Evolutionary conservation across 2,888 invertebrate species (phyloP).

Genomic region (Drosophila paramelanica): DNA sequence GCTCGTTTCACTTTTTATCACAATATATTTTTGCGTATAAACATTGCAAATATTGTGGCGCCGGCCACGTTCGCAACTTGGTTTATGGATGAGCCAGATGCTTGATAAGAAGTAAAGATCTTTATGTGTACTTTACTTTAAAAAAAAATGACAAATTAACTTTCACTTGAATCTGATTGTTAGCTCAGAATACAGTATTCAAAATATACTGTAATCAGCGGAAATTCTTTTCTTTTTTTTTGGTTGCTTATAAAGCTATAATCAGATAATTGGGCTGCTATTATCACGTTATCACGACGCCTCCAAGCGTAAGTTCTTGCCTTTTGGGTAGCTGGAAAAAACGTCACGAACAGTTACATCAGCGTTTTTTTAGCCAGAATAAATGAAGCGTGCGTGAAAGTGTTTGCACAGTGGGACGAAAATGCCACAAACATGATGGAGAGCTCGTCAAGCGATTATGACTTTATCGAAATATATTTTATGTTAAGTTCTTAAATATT

Average conservation of each 20-base stretch:
- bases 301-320: slow-evolving; percentile 23
- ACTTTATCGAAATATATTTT: slow-evolving; percentile 6
- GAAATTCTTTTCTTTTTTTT: slow-evolving; percentile 1
- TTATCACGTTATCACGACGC: slow-evolving; percentile 50
- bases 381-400: slow-evolving; percentile 49
- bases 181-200: not conserved
- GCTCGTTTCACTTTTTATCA: not conserved
- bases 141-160: slow-evolving; percentile 17
- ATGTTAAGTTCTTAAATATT: not conserved
- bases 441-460: not conserved
- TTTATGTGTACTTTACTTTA: not conserved
- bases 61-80: slow-evolving; percentile 34
- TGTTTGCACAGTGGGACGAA: slow-evolving; percentile 50
- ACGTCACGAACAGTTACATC: slow-evolving; percentile 61
- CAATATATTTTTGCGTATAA: slow-evolving; percentile 14
- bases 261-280: slow-evolving; percentile 43
- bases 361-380: slow-evolving; percentile 31
- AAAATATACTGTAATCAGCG: slow-evolving; percentile 42
- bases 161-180: slow-evolving; percentile 43
- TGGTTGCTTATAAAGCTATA: slow-evolving; percentile 13
- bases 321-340: slow-evolving; percentile 30
- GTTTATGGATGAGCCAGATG: slow-evolving; percentile 27
- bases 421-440: not conserved
- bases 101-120: slow-evolving; percentile 30
- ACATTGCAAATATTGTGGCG: not conserved